Evolutionary conservation across 2,113 vertebrate genomes (phyloP), one percentile per base, ranked within the genome.

Genomic region (Callipepla squamata): DNA sequence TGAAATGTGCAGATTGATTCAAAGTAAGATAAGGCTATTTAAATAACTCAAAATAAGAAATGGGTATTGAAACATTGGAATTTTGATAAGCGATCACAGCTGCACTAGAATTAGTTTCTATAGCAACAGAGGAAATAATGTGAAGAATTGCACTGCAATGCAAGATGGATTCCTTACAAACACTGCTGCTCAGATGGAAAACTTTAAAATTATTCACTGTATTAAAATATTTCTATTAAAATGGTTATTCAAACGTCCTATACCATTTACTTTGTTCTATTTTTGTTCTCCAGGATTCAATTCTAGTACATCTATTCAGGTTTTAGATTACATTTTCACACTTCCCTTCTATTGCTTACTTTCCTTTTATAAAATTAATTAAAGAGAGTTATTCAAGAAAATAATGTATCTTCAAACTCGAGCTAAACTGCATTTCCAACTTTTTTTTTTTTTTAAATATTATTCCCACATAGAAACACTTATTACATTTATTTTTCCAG

Each of bases 31-130:
- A 95, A 95, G 95, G 88, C 85, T 94, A 93, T 95, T 96, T 94
- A 96, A 95, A 94, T 95, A 95, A 91, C 90, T 95, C 80, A 89
- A 94, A 96, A 87, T 96, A 97, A 96, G 94, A 87, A 95, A 97
- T 92, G 96, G 67, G 78, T 94, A 95, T 94, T 97, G 97, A 97
- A 97, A 97, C 97, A 97, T 96, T 97, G 96, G 97, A 98, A 98
- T 98, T 98, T 97, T 98, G 97, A 98, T 98, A 98, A 98, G 97
- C 95, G 96, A 98, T 97, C 97, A 97, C 97, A 98, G 97, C 97
- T 98, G 98, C 97, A 98, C 94, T 95, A 98, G 97, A 98, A 98
- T 98, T 98, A 97, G 97, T 98, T 98, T 98, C 98, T 98, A 98
- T 98, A 98, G 98, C 98, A 98, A 98, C 98, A 96, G 95, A 96